These are phyloP conservation scores for Hypomecis atomaria DNA, from an alignment of 2,888 invertebrate species.

Conservation along the genomic window DNA sequence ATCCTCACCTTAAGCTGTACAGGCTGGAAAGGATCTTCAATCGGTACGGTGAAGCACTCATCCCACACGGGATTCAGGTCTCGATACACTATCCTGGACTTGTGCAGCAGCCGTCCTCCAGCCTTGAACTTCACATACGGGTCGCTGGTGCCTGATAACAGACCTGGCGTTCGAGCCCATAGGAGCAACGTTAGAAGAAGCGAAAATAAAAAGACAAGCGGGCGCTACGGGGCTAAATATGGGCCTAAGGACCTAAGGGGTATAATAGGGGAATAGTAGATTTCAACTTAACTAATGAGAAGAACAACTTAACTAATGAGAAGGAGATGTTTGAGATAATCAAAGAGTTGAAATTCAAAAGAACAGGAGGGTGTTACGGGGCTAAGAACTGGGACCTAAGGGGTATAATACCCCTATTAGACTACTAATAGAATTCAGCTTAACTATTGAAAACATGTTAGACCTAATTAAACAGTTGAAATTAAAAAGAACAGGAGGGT, in stretches of 20 bases:
- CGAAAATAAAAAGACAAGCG: constrained; percentile 63
- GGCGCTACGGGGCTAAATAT: constrained; percentile 31
- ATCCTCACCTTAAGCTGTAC: constrained; percentile 94
- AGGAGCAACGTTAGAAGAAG: constrained; percentile 74
- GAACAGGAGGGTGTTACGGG: too few species aligned
- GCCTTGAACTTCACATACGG: constrained; percentile 98
- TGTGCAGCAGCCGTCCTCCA: constrained; percentile 94
- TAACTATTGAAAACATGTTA: too few species aligned
- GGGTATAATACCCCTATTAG: too few species aligned
- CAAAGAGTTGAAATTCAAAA: too few species aligned
- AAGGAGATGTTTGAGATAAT: too few species aligned
- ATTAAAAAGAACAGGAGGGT: too few species aligned
- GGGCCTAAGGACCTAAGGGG: constrained; percentile 4
- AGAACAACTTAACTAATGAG: too few species aligned
- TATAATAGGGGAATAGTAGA: neutral
- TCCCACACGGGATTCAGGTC: constrained; percentile 99
- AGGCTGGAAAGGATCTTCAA: constrained; percentile 95
- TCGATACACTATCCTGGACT: constrained; percentile 96
- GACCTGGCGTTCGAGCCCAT: constrained; percentile 79
- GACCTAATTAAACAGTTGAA: too few species aligned
- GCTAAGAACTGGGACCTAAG: too few species aligned
- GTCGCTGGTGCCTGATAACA: constrained; percentile 95
- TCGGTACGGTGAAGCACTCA: constrained; percentile 95
- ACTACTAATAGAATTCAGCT: too few species aligned
- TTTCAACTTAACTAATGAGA: too few species aligned